phyloP scores from a whole-genome alignment of 2,888 invertebrate genomes.

The Carcina quercana region DNA sequence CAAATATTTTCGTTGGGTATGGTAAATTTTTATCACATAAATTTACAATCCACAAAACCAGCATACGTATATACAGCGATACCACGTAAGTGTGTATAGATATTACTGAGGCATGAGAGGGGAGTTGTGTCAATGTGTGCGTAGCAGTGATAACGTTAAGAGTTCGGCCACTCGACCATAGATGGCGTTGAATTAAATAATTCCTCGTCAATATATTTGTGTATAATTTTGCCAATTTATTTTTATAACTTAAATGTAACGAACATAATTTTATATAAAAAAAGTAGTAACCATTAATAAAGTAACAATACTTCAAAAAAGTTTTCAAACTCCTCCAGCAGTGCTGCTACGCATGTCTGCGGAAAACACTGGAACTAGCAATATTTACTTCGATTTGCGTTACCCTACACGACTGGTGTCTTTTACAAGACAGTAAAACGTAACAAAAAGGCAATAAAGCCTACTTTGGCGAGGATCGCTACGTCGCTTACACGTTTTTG shows the following conservation, averaged over 20 bases:
- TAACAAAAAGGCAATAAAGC: conserved; percentile 33
- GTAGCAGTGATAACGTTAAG: conserved; percentile 6
- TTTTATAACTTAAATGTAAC: too few species aligned
- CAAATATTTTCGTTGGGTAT: not conserved
- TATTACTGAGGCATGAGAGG: not conserved
- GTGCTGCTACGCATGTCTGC: conserved; percentile 37
- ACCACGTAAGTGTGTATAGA: not conserved
- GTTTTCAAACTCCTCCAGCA: too few species aligned
- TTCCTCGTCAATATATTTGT: too few species aligned
- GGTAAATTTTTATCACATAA: not conserved
- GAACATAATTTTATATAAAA: too few species aligned
- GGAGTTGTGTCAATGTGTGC: conserved; percentile 2
- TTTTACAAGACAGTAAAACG: conserved; percentile 40
- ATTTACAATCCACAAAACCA: not conserved
- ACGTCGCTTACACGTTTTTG: conserved; percentile 31
- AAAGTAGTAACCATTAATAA: not conserved
- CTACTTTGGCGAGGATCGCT: conserved; percentile 28
- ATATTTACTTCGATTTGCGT: conserved; percentile 21
- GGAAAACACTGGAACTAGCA: conserved; percentile 45
- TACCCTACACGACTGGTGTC: conserved; percentile 24
- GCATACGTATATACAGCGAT: not conserved
- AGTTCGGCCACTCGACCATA: conserved; percentile 55
- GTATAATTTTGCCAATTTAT: too few species aligned
- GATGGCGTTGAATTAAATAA: conserved; percentile 44
- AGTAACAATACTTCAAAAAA: too few species aligned